phyloP scores from a whole-genome alignment of 2,113 vertebrate species.

The Zosterops pallidus region DNA sequence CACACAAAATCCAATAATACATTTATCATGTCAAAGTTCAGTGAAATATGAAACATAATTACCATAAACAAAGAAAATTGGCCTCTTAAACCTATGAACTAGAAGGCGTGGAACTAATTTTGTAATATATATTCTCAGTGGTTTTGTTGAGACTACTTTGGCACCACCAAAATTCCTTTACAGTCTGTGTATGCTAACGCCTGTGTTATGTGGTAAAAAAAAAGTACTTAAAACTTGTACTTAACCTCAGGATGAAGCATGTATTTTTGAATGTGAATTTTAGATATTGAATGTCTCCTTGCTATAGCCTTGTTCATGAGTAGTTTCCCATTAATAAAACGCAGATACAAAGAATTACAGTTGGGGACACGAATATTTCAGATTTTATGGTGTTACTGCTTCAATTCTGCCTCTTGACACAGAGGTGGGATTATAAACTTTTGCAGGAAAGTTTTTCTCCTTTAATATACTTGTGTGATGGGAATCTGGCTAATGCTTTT shows the following conservation, averaged over 20 bases:
- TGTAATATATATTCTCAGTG: slow-evolving; percentile 6
- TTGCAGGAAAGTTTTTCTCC: not conserved
- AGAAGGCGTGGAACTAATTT: slow-evolving; percentile 17
- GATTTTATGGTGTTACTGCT: not conserved
- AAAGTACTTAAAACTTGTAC: accelerated
- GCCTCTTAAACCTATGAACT: slow-evolving; percentile 14
- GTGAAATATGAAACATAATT: slow-evolving; percentile 20
- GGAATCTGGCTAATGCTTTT: not conserved
- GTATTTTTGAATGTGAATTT: not conserved
- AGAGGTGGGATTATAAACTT: not conserved
- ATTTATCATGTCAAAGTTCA: slow-evolving; percentile 33
- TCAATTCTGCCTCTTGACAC: not conserved
- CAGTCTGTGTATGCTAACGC: not conserved
- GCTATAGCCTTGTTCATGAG: not conserved
- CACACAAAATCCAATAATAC: not conserved
- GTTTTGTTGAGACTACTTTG: not conserved
- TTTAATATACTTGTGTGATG: not conserved
- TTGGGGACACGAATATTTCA: not conserved
- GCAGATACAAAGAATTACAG: not conserved
- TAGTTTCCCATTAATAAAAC: not conserved
- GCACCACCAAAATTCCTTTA: not conserved
- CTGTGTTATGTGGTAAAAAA: not conserved
- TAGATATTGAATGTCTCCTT: not conserved
- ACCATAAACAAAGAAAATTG: slow-evolving; percentile 2
- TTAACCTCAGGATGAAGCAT: not conserved